Conservation (phyloP, 2,888 invertebrate species). For the Temnothorax rugatulus region DNA sequence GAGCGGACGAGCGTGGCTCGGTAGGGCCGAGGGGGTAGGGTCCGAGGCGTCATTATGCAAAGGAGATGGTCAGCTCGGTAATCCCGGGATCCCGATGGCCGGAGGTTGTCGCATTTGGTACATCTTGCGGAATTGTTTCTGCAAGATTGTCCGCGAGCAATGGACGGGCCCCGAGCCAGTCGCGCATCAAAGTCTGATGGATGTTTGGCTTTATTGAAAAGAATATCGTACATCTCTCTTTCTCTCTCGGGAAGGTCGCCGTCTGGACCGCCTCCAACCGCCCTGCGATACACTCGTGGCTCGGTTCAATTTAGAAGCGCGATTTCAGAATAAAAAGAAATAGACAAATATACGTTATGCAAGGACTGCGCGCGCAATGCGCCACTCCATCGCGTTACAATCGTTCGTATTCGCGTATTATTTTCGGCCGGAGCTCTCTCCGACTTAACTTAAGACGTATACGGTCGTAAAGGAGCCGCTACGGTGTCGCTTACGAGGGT, state of each 20-base stretch:
- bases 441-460: constrained; percentile 73
- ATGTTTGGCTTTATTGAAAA: constrained; percentile 85
- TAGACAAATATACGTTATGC: not conserved
- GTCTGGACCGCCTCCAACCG: constrained; percentile 1
- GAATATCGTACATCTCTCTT: constrained; percentile 81
- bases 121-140: constrained; percentile 83
- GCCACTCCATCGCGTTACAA: not conserved
- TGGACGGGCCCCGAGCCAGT: constrained; percentile 56
- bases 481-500: constrained; percentile 69
- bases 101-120: constrained; percentile 83
- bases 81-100: constrained; percentile 80
- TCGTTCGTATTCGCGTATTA: constrained; percentile 37
- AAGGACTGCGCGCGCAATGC: not conserved
- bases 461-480: constrained; percentile 79
- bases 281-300: not conserved
- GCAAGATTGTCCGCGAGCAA: constrained; percentile 74
- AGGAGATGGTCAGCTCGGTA: constrained; percentile 85
- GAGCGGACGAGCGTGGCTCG: constrained; percentile 44
- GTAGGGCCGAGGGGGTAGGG: constrained; percentile 59
- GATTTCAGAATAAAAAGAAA: not conserved
- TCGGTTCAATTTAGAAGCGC: not conserved
- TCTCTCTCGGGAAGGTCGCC: constrained; percentile 60
- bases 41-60: constrained; percentile 84
- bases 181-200: constrained; percentile 83
- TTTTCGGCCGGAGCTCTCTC: constrained; percentile 14